phyloP scores from a whole-genome alignment of 1,140 invertebrate genomes.

The Anastatus disparis region DNA sequence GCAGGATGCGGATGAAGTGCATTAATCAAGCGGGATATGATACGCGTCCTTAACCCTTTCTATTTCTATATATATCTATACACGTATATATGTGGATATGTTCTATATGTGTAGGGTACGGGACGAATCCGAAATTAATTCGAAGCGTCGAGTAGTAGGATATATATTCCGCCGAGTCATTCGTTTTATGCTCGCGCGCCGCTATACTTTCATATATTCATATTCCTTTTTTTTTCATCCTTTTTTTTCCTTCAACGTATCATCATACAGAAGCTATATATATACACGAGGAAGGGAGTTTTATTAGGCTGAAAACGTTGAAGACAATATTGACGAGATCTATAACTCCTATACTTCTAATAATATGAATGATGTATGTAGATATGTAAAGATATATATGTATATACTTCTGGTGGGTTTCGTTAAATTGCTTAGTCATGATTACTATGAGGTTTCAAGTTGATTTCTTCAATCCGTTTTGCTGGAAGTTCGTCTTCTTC shows the following conservation, averaged over 20 bases:
- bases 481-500: not conserved
- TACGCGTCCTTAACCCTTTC: slow-evolving; percentile 51
- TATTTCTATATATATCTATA: slow-evolving; percentile 14
- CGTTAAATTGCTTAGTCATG: slow-evolving; percentile 26
- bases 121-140: slow-evolving; percentile 22
- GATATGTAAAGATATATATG: too few species aligned
- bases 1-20: slow-evolving; percentile 43
- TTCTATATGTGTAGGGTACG: too few species aligned
- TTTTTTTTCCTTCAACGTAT: too few species aligned
- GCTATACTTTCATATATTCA: too few species aligned
- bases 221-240: too few species aligned
- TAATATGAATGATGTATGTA: not conserved
- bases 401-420: not conserved
- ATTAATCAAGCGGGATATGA: slow-evolving; percentile 51
- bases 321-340: slow-evolving; percentile 40
- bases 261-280: too few species aligned
- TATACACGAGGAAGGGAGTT: too few species aligned
- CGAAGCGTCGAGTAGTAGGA: not conserved
- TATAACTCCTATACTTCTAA: too few species aligned
- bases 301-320: slow-evolving; percentile 36
- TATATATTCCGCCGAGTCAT: slow-evolving; percentile 30
- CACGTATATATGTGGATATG: too few species aligned
- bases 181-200: too few species aligned
- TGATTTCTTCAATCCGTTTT: slow-evolving; percentile 6
- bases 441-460: slow-evolving; percentile 19